Percentiles rank a stretch among this genome's conserved stretches.
These are phyloP conservation scores for Drosophila ficusphila DNA, from an alignment of 1,140 invertebrate species.

Conservation along the genomic window DNA sequence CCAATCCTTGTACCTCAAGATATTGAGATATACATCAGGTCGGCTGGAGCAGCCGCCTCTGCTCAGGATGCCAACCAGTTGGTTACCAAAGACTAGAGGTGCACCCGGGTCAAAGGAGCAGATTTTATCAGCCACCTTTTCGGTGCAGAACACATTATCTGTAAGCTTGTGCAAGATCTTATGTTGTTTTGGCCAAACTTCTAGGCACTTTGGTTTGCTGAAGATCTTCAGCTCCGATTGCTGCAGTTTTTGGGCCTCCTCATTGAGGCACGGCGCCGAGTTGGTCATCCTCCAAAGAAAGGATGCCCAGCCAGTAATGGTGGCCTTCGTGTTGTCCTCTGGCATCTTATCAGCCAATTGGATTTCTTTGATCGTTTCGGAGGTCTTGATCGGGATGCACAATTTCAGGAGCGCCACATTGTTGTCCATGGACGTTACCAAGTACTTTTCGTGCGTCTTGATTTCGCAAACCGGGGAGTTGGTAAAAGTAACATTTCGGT, in stretches of 20 bases:
- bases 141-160: not conserved
- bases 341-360: not conserved
- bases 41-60: not conserved
- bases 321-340: not conserved
- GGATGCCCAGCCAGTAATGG: not conserved
- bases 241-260: not conserved
- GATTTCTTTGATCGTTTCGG: not conserved
- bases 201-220: too few relatives aligned
- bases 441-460: not conserved
- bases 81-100: not conserved
- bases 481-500: not conserved
- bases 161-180: not conserved
- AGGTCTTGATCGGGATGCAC: not conserved
- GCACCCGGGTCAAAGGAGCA: slow-evolving; percentile 5
- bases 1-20: not conserved
- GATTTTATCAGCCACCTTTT: not conserved
- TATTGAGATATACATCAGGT: not conserved
- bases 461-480: not conserved
- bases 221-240: not conserved
- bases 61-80: not conserved
- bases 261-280: not conserved
- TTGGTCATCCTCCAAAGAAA: not conserved
- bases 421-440: accelerated
- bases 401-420: slow-evolving; percentile 4
- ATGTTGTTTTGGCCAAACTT: too few relatives aligned